Conservation (phyloP, 2,797 vertebrate genomes). For the Podarcis lilfordi region DNA sequence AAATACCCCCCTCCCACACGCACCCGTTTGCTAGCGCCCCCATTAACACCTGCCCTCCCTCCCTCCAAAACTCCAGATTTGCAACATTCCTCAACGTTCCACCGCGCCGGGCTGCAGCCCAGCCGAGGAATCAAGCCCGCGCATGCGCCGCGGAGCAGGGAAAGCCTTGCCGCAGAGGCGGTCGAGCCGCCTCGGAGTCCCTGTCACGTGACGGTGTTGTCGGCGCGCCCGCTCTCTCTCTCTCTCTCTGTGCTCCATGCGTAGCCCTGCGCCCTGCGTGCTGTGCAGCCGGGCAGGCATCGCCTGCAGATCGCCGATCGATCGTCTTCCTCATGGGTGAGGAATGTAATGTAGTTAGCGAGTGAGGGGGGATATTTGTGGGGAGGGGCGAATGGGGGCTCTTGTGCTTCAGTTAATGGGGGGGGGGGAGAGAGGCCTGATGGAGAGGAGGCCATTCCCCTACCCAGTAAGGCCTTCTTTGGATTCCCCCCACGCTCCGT, state of each 20-base stretch:
- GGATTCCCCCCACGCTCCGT: fast-evolving
- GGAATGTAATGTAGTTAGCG: neutral
- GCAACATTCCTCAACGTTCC: neutral
- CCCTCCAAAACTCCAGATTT: neutral
- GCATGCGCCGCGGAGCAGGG: too few species aligned
- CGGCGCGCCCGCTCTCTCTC: neutral
- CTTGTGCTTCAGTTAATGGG: neutral
- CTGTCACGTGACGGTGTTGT: neutral
- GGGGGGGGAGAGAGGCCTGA: neutral
- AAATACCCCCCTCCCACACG: too few species aligned
- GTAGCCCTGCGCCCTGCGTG: neutral
- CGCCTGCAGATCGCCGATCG: neutral
- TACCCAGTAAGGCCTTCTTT: neutral
- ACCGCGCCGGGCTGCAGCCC: too few species aligned
- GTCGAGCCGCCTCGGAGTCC: neutral
- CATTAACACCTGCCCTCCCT: neutral
- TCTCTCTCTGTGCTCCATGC: neutral
- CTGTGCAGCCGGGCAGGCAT: neutral
- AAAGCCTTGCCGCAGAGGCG: too few species aligned
- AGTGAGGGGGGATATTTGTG: neutral
- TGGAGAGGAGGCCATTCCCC: too few species aligned
- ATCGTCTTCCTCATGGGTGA: slow-evolving; percentile 3
- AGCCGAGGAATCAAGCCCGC: too few species aligned
- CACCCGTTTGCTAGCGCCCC: neutral
- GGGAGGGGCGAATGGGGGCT: neutral